phyloP scores from a whole-genome alignment of 2,888 invertebrate genomes.

The Thymelicus sylvestris region DNA sequence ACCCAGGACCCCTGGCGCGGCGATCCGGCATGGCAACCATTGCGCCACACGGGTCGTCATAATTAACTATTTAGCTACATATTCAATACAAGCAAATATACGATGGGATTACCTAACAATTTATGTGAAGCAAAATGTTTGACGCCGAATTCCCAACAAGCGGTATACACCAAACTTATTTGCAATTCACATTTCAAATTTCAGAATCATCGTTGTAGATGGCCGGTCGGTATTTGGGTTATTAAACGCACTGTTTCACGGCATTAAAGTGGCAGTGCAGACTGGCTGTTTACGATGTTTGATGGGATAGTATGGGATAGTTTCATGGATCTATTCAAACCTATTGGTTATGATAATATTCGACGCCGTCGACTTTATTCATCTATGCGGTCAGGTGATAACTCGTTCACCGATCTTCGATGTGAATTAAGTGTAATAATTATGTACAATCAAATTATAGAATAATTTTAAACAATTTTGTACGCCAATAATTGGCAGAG shows the following conservation, averaged over 20 bases:
- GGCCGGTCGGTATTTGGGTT: conserved; percentile 32
- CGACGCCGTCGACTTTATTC: background rate
- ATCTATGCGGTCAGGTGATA: too few species aligned
- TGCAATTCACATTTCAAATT: conserved; percentile 35
- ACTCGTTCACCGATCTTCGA: too few species aligned
- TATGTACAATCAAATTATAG: too few species aligned
- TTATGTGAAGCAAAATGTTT: conserved; percentile 14
- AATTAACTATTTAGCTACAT: too few species aligned
- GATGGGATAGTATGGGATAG: conserved; percentile 5
- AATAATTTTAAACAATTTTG: too few species aligned
- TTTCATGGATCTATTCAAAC: background rate
- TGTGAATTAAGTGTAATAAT: too few species aligned
- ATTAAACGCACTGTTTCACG: conserved; percentile 27
- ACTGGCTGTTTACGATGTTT: background rate
- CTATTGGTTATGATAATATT: background rate
- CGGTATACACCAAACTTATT: conserved; percentile 32
- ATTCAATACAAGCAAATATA: too few species aligned
- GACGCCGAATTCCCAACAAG: conserved; percentile 27
- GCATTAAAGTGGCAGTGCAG: conserved; percentile 14
- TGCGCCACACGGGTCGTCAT: too few species aligned
- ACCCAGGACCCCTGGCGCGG: too few species aligned
- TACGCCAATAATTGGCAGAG: too few species aligned
- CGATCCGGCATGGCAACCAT: too few species aligned
- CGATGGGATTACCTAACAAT: too few species aligned
- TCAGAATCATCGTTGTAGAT: conserved; percentile 33